Conservation (phyloP, 2,888 invertebrate species). For the Agelastica alni region DNA sequence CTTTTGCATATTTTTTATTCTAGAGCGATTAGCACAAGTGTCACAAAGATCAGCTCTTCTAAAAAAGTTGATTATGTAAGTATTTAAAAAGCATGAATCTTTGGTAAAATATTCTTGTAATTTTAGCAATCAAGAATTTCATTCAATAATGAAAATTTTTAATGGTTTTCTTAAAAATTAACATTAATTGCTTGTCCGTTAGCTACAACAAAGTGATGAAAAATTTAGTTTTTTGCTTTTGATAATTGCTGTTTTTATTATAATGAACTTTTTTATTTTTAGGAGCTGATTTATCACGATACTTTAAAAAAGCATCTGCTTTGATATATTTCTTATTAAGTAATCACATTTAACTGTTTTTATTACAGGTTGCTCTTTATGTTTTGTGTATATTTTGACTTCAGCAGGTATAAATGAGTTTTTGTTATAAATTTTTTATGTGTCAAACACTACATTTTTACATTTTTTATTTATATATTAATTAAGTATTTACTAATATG, state of each 20-base stretch:
- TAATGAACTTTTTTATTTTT: neutral
- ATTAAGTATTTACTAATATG: constrained; percentile 25
- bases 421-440: constrained; percentile 35
- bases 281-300: neutral
- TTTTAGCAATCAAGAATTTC: too few relatives aligned
- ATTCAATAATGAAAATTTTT: too few relatives aligned
- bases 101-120: too few relatives aligned
- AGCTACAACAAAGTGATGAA: too few relatives aligned
- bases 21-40: constrained; percentile 14
- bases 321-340: constrained; percentile 8
- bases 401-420: constrained; percentile 47
- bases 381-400: constrained; percentile 33
- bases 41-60: neutral
- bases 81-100: too few relatives aligned
- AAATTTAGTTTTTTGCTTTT: too few relatives aligned
- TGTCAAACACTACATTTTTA: constrained; percentile 36
- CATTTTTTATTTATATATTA: constrained; percentile 30
- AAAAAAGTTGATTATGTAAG: too few relatives aligned
- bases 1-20: constrained; percentile 19
- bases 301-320: constrained; percentile 18
- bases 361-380: constrained; percentile 9
- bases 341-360: constrained; percentile 4
- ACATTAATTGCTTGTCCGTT: too few relatives aligned
- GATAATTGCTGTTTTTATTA: too few relatives aligned
- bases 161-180: too few relatives aligned